These are phyloP conservation scores for Syndactyla subalaris DNA, from an alignment of 2,797 vertebrate species.

Conservation along the genomic window DNA sequence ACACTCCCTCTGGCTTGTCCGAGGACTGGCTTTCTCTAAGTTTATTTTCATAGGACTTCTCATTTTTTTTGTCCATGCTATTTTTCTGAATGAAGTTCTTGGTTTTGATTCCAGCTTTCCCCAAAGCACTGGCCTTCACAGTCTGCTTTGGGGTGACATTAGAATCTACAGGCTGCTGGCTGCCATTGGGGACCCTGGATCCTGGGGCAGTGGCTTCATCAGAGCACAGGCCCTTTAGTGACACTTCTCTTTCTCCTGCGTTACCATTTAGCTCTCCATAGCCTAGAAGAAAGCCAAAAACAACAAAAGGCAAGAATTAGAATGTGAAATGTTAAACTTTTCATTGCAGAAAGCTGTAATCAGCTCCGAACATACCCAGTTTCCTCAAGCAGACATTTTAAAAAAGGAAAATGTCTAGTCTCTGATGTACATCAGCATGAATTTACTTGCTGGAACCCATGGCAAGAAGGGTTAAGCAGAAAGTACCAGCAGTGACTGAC, in stretches of 20 bases:
- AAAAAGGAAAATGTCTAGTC: not conserved
- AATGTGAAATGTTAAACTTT: not conserved
- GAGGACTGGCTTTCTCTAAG: conserved; percentile 72
- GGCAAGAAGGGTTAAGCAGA: not conserved
- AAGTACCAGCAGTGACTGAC: not conserved
- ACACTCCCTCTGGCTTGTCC: conserved; percentile 83
- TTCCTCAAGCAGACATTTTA: not conserved
- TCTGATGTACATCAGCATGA: not conserved
- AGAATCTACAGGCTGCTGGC: conserved; percentile 82
- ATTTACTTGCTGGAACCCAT: not conserved
- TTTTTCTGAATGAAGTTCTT: conserved; percentile 85
- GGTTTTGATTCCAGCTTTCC: conserved; percentile 84
- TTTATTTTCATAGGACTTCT: conserved; percentile 85
- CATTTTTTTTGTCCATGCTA: conserved; percentile 91
- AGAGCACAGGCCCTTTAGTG: conserved; percentile 79
- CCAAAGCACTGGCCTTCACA: conserved; percentile 80
- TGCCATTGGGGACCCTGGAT: conserved; percentile 86
- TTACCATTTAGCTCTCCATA: conserved; percentile 87
- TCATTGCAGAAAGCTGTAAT: conserved; percentile 34
- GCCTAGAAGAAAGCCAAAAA: conserved; percentile 79
- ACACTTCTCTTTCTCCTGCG: conserved; percentile 83
- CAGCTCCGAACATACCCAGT: conserved; percentile 3
- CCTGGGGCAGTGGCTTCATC: conserved; percentile 79
- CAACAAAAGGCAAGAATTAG: conserved; percentile 56
- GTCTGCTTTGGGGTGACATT: conserved; percentile 81